Percentiles rank a stretch among this genome's conserved stretches.
Conservation (phyloP, 2,113 vertebrate species). For the Pelodiscus sinensis region DNA sequence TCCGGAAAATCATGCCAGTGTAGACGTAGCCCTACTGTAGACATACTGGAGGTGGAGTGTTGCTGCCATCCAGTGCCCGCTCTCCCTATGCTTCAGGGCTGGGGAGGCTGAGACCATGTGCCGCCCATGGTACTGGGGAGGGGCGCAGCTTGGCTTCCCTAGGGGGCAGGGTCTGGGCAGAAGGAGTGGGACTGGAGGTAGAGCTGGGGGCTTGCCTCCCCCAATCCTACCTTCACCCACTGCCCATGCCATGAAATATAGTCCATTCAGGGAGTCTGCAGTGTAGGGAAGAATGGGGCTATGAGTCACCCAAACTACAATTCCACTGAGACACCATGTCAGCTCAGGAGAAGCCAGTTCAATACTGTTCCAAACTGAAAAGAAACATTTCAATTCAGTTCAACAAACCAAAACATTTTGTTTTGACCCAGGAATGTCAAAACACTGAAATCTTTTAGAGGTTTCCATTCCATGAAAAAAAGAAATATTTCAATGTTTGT, state of each 20-base stretch:
- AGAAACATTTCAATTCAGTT: slow-evolving; percentile 44
- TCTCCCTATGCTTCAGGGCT: no score
- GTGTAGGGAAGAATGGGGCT: slow-evolving; percentile 3
- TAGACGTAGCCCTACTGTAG: no score
- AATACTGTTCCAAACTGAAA: slow-evolving; percentile 40
- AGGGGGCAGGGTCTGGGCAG: no score
- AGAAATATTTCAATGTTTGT: neutral
- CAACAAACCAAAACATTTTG: slow-evolving; percentile 34
- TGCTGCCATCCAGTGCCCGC: no score
- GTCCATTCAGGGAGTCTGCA: neutral
- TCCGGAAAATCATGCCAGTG: no score
- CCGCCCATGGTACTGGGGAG: no score
- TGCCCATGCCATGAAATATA: neutral
- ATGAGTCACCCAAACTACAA: slow-evolving; percentile 37
- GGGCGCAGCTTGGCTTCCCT: no score
- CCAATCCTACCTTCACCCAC: no score
- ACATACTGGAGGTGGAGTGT: no score
- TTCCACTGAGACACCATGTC: slow-evolving; percentile 49
- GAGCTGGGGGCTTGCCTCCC: no score
- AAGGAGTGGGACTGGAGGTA: no score
- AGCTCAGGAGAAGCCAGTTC: slow-evolving; percentile 32
- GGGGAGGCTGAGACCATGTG: no score
- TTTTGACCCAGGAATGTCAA: slow-evolving; percentile 29
- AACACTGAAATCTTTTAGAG: neutral
- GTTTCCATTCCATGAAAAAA: neutral